Evolutionary conservation across 2,113 vertebrate genomes (phyloP).

Genomic region (Megaceryle maxima): DNA sequence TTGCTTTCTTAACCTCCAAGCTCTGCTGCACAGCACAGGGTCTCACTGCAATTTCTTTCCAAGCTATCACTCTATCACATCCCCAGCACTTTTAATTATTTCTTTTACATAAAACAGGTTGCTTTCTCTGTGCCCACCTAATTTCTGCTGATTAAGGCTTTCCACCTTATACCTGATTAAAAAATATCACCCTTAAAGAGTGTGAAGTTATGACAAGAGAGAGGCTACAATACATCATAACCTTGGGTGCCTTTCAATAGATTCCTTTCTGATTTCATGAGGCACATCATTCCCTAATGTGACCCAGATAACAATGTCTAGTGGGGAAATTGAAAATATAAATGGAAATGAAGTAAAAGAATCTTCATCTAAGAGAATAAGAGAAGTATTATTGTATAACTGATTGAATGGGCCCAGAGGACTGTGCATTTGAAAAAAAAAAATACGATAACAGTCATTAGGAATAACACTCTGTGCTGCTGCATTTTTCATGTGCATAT

Average conservation of each 20-base stretch:
- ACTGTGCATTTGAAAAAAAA: conserved; percentile 54
- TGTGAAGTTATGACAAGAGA: conserved; percentile 58
- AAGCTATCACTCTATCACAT: conserved; percentile 57
- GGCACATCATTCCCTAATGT: conserved; percentile 75
- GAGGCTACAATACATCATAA: conserved; percentile 71
- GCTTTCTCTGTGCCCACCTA: not conserved
- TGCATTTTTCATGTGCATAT: conserved; percentile 69
- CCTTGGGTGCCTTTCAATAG: conserved; percentile 73
- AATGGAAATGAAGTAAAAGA: conserved; percentile 84
- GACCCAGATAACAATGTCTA: conserved; percentile 86
- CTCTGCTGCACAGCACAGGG: conserved; percentile 10
- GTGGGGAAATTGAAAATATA: conserved; percentile 83
- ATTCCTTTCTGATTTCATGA: conserved; percentile 74
- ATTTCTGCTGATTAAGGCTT: conserved; percentile 72
- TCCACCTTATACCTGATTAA: conserved; percentile 49
- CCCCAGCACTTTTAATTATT: conserved; percentile 70
- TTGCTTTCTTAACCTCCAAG: conserved; percentile 34
- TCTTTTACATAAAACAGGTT: conserved; percentile 58
- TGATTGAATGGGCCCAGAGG: conserved; percentile 73
- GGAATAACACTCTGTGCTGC: conserved; percentile 54
- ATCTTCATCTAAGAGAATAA: conserved; percentile 72
- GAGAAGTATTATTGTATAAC: conserved; percentile 76
- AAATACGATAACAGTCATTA: conserved; percentile 63
- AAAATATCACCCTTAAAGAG: conserved; percentile 64
- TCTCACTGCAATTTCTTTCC: conserved; percentile 64